These are phyloP conservation scores for Gracilinanus agilis DNA, from an alignment of 2,113 vertebrate genomes.

Conservation along the genomic window DNA sequence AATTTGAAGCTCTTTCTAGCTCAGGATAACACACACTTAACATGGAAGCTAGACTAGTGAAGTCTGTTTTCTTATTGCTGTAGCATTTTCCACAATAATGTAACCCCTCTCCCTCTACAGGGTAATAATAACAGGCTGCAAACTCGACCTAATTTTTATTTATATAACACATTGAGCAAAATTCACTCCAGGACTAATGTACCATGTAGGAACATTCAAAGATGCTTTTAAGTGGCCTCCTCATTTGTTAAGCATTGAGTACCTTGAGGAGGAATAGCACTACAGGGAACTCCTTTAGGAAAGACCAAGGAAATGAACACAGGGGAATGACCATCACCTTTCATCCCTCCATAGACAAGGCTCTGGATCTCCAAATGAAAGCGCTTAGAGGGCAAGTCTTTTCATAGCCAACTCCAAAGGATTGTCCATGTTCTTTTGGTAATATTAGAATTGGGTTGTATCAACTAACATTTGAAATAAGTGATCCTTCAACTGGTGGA, in stretches of 20 bases:
- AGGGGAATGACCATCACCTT: background rate
- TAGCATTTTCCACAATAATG: background rate
- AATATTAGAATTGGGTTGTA: constrained; percentile 1
- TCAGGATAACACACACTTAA: background rate
- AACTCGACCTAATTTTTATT: background rate
- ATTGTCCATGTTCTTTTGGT: background rate
- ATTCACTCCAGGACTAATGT: background rate
- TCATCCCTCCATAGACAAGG: background rate
- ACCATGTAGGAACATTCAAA: constrained; percentile 1
- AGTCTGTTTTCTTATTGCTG: background rate
- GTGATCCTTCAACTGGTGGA: background rate
- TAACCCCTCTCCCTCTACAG: background rate
- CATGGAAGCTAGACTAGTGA: background rate
- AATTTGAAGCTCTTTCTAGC: background rate
- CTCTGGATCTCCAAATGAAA: background rate
- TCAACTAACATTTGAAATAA: background rate
- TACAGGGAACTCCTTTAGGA: background rate
- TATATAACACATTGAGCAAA: background rate
- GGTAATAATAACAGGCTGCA: background rate
- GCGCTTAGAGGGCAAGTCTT: background rate
- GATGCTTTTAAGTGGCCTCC: constrained; percentile 3
- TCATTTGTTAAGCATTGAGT: background rate
- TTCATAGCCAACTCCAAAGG: background rate
- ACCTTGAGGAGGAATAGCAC: background rate
- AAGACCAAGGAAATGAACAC: background rate